Evolutionary conservation across 2,113 vertebrate genomes (phyloP), one percentile per base, ranked within the genome.

Genomic region (Tupaia tana): DNA sequence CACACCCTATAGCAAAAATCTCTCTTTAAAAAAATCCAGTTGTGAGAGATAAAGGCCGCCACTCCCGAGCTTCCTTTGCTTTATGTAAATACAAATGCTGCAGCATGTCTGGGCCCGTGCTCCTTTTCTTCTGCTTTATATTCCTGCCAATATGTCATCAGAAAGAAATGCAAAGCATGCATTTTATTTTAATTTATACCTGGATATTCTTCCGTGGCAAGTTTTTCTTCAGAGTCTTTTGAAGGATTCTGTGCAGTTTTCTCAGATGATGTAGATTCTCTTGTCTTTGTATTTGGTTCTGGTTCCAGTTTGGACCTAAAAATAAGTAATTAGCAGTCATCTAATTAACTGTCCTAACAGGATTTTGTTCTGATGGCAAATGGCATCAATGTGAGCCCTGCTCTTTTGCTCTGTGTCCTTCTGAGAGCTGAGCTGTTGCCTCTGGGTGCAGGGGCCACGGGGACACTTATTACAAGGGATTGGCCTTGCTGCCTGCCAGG

Each of bases 221-320:
- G 91, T 18, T 98, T 99, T 94, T 98, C 99, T 87, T 99, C 99
- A 29, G 97, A 94, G 89, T 98, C 98, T 66, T 98, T 98, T 14
- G 96, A 92, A 92, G 89, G 29, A 69, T 24, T 67, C 54, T 95
- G 95, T 9, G 95, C 92, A 6, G 54, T 77, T 79, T 97, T 98
- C 96, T 98, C 98, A n/a, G 96, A 0, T 4, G 97, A 93, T 19
- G 73, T 22, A 61, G 96, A 22, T 2, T 95, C 93, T 87, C 90
- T 97, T 25, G 96, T 96, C 84, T 98, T 98, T 3, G 86, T 86
- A 69, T 96, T 98, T 86, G 98, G 98, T 73, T 99, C 99, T 7
- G 99, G 99, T 94, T 99, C 99, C 96, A 99, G 98, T 88, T 98
- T 99, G 22, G 99, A 99, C 77, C 99, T 99, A 89, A 83, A 98